Percentiles rank a stretch among this genome's conserved stretches.
phyloP scores from a whole-genome alignment of 2,888 invertebrate genomes.

The Pterobdella sp. region DNA sequence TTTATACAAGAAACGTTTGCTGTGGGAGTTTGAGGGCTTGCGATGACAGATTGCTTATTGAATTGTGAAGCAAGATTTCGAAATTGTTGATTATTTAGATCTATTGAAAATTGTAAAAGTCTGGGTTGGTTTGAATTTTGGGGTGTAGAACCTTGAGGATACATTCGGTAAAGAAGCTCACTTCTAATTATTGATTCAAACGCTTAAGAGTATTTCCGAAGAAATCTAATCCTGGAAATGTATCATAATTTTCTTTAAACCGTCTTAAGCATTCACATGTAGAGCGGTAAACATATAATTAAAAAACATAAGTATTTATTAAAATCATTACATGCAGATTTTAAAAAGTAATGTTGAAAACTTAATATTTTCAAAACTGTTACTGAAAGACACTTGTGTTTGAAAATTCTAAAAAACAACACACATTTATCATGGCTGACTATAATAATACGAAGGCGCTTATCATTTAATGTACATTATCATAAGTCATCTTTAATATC shows the following conservation, averaged over 20 bases:
- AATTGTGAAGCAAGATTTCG: background rate
- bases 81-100: background rate
- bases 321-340: background rate
- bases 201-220: background rate
- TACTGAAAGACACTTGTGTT: constrained; percentile 1
- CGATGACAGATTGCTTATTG: background rate
- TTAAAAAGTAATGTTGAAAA: background rate
- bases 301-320: background rate
- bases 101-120: background rate
- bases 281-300: background rate
- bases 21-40: background rate
- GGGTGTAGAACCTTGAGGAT: background rate
- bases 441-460: background rate
- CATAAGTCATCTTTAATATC: background rate
- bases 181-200: background rate
- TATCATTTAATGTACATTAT: background rate
- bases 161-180: background rate
- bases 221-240: background rate
- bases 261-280: background rate
- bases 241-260: too few species aligned
- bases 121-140: background rate
- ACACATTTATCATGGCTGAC: background rate
- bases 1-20: background rate
- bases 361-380: background rate
- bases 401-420: background rate